Evolutionary conservation across 2,888 invertebrate genomes (phyloP).

Genomic region (Allophyes oxyacanthae): DNA sequence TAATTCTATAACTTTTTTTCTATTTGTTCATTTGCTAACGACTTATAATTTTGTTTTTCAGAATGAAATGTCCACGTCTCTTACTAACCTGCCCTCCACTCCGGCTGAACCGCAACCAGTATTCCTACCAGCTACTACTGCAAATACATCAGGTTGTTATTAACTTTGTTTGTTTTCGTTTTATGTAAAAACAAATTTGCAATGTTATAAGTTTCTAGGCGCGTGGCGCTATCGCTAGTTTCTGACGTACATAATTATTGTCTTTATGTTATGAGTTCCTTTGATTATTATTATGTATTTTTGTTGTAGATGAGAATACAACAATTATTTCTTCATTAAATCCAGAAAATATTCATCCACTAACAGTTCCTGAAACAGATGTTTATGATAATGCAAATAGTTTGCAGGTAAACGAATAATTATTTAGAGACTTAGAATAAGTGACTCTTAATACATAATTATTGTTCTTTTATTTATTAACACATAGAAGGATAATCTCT

Average conservation of each 20-base stretch:
- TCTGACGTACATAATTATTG: no score
- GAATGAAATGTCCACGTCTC: slow-evolving; percentile 72
- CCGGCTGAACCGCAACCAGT: slow-evolving; percentile 71
- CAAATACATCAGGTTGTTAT: slow-evolving; percentile 61
- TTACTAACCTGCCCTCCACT: slow-evolving; percentile 64
- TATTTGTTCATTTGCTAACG: no score
- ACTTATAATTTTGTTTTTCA: no score
- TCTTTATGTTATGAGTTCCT: no score
- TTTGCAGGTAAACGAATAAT: slow-evolving; percentile 72
- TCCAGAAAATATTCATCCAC: slow-evolving; percentile 90
- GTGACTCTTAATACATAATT: no score
- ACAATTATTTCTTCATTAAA: slow-evolving; percentile 60
- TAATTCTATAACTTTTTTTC: no score
- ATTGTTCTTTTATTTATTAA: no score
- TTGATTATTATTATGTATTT: slow-evolving; percentile 24
- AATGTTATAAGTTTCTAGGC: no score
- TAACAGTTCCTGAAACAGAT: slow-evolving; percentile 92
- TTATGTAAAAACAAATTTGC: background rate
- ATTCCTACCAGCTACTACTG: slow-evolving; percentile 54
- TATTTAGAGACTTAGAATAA: no score
- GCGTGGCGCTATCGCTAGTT: no score
- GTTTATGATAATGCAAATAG: slow-evolving; percentile 89
- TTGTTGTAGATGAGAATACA: slow-evolving; percentile 64
- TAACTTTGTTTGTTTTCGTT: no score
- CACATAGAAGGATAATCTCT: no score